Percentiles rank a stretch among this genome's conserved stretches.
phyloP scores from a whole-genome alignment of 2,888 invertebrate genomes.

The Entomobrya proxima region DNA sequence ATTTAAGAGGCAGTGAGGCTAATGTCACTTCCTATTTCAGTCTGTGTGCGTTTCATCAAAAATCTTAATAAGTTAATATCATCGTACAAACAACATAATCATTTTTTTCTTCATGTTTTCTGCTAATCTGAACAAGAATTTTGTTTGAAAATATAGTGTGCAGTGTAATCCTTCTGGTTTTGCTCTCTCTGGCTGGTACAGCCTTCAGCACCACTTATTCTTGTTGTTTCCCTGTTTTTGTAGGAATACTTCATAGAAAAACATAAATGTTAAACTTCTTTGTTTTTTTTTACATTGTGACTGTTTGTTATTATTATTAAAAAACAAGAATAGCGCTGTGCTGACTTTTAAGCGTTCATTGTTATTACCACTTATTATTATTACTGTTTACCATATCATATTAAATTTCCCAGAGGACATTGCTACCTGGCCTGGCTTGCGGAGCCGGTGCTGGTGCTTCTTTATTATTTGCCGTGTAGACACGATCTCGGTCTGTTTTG shows the following conservation, averaged over 20 bases:
- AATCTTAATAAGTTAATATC: neutral
- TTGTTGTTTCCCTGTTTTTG: slow-evolving; percentile 1
- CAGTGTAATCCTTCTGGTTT: slow-evolving; percentile 1
- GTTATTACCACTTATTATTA: slow-evolving; percentile 40
- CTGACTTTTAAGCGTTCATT: slow-evolving; percentile 25
- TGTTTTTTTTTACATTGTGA: neutral
- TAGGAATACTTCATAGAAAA: neutral
- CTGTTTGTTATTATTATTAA: slow-evolving; percentile 30
- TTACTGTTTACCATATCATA: slow-evolving; percentile 22
- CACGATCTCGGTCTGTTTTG: neutral
- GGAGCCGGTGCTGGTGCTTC: neutral
- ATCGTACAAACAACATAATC: neutral
- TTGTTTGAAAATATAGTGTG: neutral
- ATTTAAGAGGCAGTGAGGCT: neutral
- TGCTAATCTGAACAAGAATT: neutral
- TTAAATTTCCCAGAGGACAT: slow-evolving; percentile 55
- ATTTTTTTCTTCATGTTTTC: neutral
- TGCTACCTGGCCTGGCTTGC: slow-evolving; percentile 38
- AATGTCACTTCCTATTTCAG: slow-evolving; percentile 29
- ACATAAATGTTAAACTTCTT: slow-evolving; percentile 28
- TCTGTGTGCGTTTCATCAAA: neutral
- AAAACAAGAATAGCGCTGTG: slow-evolving; percentile 18
- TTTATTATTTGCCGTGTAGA: too few species aligned
- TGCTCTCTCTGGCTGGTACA: slow-evolving; percentile 15
- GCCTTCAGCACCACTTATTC: neutral